A percentile compares a stretch with the other conserved stretches of the same genome.
phyloP scores from a whole-genome alignment of 1,140 invertebrate genomes.

The Metaphire vulgaris region DNA sequence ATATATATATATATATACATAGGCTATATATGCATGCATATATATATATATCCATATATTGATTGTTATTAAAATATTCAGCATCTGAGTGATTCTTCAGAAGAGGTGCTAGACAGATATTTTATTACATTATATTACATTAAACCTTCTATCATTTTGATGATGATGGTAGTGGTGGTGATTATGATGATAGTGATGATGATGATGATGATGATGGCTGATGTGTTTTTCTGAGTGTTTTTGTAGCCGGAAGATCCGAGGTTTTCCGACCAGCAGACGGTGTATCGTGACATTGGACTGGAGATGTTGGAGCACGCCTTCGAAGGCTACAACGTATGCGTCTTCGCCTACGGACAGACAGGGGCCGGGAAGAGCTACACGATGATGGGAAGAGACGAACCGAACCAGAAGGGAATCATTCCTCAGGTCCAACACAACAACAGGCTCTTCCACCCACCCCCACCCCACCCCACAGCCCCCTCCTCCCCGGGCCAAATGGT shows the following conservation, averaged over 20 bases:
- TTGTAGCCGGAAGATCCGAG: conserved; percentile 68
- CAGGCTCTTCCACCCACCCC: no score
- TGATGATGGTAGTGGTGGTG: no score
- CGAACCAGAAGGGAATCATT: conserved; percentile 93
- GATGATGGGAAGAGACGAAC: conserved; percentile 98
- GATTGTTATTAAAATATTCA: no score
- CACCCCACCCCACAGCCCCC: no score
- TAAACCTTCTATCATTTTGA: background rate
- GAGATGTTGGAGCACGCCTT: conserved; percentile 98
- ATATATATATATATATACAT: background rate
- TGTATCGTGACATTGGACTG: conserved; percentile 87
- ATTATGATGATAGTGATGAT: no score
- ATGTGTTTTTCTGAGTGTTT: conserved; percentile 19
- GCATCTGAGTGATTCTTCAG: no score
- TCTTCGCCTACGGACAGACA: conserved; percentile 99
- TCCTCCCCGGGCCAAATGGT: no score
- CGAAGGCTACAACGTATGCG: conserved; percentile 98
- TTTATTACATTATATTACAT: no score
- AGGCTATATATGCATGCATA: no score
- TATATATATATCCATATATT: background rate
- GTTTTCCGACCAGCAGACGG: conserved; percentile 83
- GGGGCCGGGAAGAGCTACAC: conserved; percentile 99
- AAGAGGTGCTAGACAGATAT: no score
- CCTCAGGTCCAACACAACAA: no score
- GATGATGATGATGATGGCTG: no score